These are phyloP conservation scores for Lycocerus yunnanus DNA, from an alignment of 2,888 invertebrate species.

Conservation along the genomic window DNA sequence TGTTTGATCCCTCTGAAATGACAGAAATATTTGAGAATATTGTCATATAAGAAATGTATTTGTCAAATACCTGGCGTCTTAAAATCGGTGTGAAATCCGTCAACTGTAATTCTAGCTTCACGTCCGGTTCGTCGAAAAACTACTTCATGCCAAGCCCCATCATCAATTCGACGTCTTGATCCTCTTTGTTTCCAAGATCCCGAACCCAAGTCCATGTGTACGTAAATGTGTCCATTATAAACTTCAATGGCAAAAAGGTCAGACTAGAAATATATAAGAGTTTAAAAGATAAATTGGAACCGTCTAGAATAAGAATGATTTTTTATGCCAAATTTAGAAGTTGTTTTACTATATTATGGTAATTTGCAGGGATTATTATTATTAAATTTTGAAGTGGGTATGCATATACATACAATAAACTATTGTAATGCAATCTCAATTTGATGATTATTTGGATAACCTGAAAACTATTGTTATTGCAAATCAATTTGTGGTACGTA, in stretches of 20 bases:
- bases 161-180: slow-evolving; percentile 81
- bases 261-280: slow-evolving; percentile 61
- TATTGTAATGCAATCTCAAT: not conserved
- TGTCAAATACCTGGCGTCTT: slow-evolving; percentile 72
- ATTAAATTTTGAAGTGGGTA: not conserved
- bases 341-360: too few relatives aligned
- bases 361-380: not conserved
- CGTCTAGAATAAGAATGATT: not conserved
- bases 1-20: slow-evolving; percentile 76
- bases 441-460: not conserved
- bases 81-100: slow-evolving; percentile 86
- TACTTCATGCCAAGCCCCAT: slow-evolving; percentile 92
- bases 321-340: not conserved
- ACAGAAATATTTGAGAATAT: slow-evolving; percentile 19
- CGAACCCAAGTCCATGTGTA: slow-evolving; percentile 90
- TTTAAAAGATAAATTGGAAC: not conserved
- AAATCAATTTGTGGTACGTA: not conserved
- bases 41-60: slow-evolving; percentile 8
- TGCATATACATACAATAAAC: not conserved
- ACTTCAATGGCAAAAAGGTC: slow-evolving; percentile 95
- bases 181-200: slow-evolving; percentile 87
- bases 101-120: slow-evolving; percentile 87
- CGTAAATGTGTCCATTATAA: slow-evolving; percentile 90
- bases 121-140: slow-evolving; percentile 80
- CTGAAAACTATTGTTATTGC: not conserved